Evolutionary conservation across 1,140 invertebrate species (phyloP).

Genomic region (Drosophila lacteicornis): DNA sequence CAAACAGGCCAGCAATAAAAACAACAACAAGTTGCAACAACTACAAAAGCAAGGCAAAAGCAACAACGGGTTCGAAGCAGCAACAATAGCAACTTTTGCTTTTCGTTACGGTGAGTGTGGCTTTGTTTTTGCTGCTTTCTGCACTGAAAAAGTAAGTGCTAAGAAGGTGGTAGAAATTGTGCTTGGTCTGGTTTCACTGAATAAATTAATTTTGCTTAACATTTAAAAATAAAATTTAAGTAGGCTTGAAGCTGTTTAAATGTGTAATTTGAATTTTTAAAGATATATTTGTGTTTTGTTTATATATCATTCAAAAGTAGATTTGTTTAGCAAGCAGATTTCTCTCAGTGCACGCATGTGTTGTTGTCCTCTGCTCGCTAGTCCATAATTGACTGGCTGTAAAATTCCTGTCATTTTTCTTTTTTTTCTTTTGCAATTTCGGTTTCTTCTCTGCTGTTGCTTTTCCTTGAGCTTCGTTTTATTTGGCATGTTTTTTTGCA

Average conservation of each 20-base stretch:
- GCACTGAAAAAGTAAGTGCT: conserved; percentile 10
- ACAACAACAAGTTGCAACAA: conserved; percentile 41
- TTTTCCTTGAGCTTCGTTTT: conserved; percentile 13
- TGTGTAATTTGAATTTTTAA: too few relatives aligned
- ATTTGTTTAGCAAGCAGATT: too few relatives aligned
- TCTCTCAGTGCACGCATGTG: conserved; percentile 8
- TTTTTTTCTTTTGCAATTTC: conserved; percentile 23
- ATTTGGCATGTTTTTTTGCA: conserved; percentile 15
- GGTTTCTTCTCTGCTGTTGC: conserved; percentile 33
- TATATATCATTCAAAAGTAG: too few relatives aligned
- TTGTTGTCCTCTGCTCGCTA: conserved; percentile 26
- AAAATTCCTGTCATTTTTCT: conserved; percentile 76
- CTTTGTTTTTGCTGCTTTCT: conserved; percentile 28
- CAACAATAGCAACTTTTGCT: conserved; percentile 58
- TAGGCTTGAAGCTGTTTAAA: too few relatives aligned
- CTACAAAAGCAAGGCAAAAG: conserved; percentile 18
- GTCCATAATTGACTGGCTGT: conserved; percentile 79
- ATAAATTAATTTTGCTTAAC: not conserved
- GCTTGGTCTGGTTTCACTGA: too few relatives aligned
- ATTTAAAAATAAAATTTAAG: too few relatives aligned
- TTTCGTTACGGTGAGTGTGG: conserved; percentile 51
- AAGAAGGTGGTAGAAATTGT: too few relatives aligned
- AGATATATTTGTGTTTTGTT: too few relatives aligned
- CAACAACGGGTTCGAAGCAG: conserved; percentile 8
- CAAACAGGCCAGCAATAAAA: conserved; percentile 55